Evolutionary conservation across 1,140 invertebrate species (phyloP), one percentile per base, ranked within the genome.

Genomic region (Scaptomyza montana): DNA sequence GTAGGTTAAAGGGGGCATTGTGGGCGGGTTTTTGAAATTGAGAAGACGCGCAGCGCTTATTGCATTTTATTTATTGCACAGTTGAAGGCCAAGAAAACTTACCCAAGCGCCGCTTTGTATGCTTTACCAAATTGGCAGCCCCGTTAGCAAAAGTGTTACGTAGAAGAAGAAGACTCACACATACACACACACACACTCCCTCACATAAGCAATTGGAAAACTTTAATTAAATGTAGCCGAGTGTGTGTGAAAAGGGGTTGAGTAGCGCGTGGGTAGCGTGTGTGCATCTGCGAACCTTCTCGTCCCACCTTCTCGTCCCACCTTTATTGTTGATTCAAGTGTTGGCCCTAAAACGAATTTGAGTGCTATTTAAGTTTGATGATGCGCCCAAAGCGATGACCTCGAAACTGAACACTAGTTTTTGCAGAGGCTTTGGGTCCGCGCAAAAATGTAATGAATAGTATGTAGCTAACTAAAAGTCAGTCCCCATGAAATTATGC

Each of bases 401-500:
- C 65, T 62, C 62, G 19, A 47, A 39, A 6, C 16, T 43, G 2
- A 16, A 16, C 16, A 16, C 16, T 16, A 16, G 16, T 16, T 16
- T 16, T 16, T 16, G 16, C 16, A 0, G 16, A 16, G 16, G 16
- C 16, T 16, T 16, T 16, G 16, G 16, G 16, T 16, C 16, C 16
- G 16, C 12, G 39, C 2, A 12, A 43, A 43, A 43, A 5, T 41
- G 21, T 33, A 41, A 62, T 51, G 33, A 25, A 49, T 49, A 16
- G 57, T 9, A 30, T 7, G 39, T 43, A n/a, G 30, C 30, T 33
- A 33, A 1, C 30, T 50, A 8, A 28, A 45, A 41, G 13, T 13
- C 2, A 43, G 47, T 46, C 9, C 57, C 60, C 67, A 73, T 36
- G 7, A 68, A 87, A 87, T 87, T 87, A 89, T 87, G 82, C 84